phyloP scores from a whole-genome alignment of 2,113 vertebrate genomes.

The Ophiodon elongatus region DNA sequence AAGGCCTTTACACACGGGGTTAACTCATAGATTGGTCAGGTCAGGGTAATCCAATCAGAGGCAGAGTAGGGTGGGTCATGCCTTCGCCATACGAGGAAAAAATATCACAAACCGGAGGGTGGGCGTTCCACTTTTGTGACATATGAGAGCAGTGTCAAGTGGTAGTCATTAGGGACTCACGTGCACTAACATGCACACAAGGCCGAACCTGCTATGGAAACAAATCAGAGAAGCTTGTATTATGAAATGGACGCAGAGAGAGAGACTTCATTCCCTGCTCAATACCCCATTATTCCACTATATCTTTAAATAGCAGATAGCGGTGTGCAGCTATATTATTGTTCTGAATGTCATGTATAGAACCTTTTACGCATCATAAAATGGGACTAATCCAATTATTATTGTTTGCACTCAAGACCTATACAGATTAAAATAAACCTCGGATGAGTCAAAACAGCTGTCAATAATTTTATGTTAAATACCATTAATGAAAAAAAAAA shows the following conservation, averaged over 20 bases:
- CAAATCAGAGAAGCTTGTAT: neutral
- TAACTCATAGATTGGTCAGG: neutral
- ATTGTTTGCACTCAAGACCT: neutral
- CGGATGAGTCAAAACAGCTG: neutral
- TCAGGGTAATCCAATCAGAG: neutral
- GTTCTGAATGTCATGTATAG: neutral
- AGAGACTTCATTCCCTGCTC: neutral
- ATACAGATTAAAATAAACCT: neutral
- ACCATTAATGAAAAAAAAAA: neutral
- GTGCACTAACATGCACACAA: neutral
- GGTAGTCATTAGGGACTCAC: neutral
- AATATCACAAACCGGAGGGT: neutral
- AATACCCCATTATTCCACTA: neutral
- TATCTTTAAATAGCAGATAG: neutral
- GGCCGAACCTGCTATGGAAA: neutral
- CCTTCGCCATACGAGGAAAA: no score
- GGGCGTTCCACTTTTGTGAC: neutral
- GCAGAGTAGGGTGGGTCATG: neutral
- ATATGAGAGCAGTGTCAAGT: neutral
- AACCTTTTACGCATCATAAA: constrained; percentile 1
- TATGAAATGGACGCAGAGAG: neutral
- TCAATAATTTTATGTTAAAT: neutral
- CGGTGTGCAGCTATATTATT: neutral
- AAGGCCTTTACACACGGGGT: neutral
- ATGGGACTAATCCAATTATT: neutral